Evolutionary conservation across 2,113 vertebrate genomes (phyloP).

Genomic region (Gavia stellata): DNA sequence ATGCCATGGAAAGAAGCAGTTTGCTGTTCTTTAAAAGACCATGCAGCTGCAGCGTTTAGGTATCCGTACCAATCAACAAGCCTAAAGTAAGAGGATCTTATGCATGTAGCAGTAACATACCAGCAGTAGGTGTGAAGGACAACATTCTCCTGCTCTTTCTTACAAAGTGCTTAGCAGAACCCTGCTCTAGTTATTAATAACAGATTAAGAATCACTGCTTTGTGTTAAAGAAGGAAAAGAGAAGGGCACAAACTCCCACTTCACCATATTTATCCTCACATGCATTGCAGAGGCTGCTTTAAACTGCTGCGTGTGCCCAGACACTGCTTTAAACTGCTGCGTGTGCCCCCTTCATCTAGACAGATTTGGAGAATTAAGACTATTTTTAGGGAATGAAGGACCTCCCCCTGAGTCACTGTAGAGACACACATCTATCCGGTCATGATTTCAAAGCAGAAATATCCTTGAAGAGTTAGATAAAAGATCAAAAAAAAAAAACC

Average conservation of each 20-base stretch:
- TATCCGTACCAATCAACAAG: background rate
- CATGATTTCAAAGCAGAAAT: background rate
- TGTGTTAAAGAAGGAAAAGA: background rate
- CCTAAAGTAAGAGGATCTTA: background rate
- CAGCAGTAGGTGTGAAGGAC: background rate
- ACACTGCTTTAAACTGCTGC: background rate
- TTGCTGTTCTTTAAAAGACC: background rate
- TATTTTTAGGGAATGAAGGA: slow-evolving; percentile 21
- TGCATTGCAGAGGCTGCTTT: background rate
- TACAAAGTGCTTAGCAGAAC: background rate
- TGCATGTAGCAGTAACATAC: accelerated
- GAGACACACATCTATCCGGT: background rate
- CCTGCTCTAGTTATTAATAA: background rate
- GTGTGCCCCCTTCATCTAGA: background rate
- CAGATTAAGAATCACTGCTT: background rate
- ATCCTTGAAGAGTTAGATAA: background rate
- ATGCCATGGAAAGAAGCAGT: accelerated
- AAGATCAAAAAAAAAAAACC: background rate
- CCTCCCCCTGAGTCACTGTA: slow-evolving; percentile 5
- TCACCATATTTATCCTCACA: background rate
- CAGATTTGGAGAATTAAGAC: background rate
- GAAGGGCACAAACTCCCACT: background rate
- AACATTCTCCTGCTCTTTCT: background rate
- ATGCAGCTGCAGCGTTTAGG: accelerated
- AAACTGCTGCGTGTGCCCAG: background rate